These are phyloP conservation scores for Limnephilus marmoratus DNA, from an alignment of 2,888 invertebrate genomes.

Conservation along the genomic window DNA sequence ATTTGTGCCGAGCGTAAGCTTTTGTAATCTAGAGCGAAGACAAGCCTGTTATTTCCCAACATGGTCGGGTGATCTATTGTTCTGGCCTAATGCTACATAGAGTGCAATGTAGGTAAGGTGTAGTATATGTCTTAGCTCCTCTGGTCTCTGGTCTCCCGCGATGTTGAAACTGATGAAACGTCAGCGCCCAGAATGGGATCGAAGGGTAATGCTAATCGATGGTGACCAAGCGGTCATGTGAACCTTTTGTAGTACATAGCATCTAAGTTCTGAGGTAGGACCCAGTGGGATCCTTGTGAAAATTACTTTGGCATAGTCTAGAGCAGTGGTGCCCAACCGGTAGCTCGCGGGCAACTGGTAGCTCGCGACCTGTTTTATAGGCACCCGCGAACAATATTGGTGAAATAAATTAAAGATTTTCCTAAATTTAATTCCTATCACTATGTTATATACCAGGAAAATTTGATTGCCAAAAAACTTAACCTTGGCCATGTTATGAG, in stretches of 20 bases:
- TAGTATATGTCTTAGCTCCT: neutral
- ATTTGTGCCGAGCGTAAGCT: conserved; percentile 42
- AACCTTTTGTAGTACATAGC: conserved; percentile 78
- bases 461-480: too few relatives aligned
- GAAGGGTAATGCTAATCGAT: conserved; percentile 46
- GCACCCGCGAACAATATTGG: too few relatives aligned
- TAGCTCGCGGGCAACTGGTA: too few relatives aligned
- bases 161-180: conserved; percentile 34
- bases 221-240: conserved; percentile 81
- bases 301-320: neutral
- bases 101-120: neutral
- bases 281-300: neutral
- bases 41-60: conserved; percentile 53
- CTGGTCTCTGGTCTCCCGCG: neutral
- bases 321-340: too few relatives aligned
- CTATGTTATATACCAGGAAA: too few relatives aligned
- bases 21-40: conserved; percentile 55
- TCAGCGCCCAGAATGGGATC: conserved; percentile 43
- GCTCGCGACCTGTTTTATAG: too few relatives aligned
- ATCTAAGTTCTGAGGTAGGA: neutral
- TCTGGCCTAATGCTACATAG: conserved; percentile 23
- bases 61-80: conserved; percentile 53
- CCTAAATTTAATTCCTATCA: too few relatives aligned
- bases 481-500: too few relatives aligned
- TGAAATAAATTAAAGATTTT: too few relatives aligned